phyloP scores from a whole-genome alignment of 2,113 vertebrate species.

The Takifugu bimaculatus region DNA sequence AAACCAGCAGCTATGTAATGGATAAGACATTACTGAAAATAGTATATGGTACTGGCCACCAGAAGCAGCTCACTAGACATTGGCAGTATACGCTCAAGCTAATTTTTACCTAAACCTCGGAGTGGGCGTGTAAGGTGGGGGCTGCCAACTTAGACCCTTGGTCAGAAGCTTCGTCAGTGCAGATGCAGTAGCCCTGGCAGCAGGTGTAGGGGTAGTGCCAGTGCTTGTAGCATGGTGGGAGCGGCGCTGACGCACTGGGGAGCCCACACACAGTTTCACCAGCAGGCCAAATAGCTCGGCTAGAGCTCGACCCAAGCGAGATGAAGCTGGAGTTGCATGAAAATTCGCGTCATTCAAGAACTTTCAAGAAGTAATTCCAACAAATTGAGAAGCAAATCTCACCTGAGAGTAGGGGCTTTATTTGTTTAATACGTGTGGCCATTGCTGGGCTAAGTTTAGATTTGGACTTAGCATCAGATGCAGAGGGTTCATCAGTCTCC shows the following conservation, averaged over 20 bases:
- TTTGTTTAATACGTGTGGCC: constrained; percentile 93
- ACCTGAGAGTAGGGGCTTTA: constrained; percentile 91
- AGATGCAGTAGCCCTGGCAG: constrained; percentile 87
- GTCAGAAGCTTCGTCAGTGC: constrained; percentile 91
- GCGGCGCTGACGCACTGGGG: constrained; percentile 87
- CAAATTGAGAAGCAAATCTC: constrained; percentile 10
- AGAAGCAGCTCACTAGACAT: too few relatives aligned
- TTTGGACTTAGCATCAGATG: constrained; percentile 85
- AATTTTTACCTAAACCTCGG: constrained; percentile 85
- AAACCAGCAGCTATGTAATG: neutral
- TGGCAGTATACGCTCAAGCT: too few relatives aligned
- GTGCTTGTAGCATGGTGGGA: constrained; percentile 91
- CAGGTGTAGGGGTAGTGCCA: constrained; percentile 88
- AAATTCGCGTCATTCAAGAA: neutral
- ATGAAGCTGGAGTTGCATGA: constrained; percentile 77
- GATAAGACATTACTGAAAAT: neutral
- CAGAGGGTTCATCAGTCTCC: constrained; percentile 89
- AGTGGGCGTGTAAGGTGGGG: constrained; percentile 90
- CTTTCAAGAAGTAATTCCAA: neutral
- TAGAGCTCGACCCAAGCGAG: constrained; percentile 85
- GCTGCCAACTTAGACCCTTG: constrained; percentile 91
- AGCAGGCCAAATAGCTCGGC: constrained; percentile 90
- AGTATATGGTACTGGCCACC: too few relatives aligned
- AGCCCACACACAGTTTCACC: constrained; percentile 91
- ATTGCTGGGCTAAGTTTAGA: constrained; percentile 93